Evolutionary conservation across 1,140 invertebrate genomes (phyloP), one percentile per base, ranked within the genome.

Genomic region (Anastatus disparis): DNA sequence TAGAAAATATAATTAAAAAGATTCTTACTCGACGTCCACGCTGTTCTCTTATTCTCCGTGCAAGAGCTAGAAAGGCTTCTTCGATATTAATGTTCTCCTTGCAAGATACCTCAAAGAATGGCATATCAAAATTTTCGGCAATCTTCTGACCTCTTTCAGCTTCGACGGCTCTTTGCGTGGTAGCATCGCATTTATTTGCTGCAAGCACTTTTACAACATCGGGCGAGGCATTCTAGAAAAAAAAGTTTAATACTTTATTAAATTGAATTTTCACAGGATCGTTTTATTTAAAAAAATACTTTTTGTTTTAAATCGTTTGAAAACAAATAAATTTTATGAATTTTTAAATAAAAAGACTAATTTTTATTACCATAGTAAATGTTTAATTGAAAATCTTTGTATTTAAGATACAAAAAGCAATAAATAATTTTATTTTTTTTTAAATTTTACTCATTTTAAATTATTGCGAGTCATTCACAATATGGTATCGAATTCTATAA

Each of bases 91-190:
- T 91, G 77, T 95, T 93, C 70, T 92, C 91, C 84, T 96, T 96
- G 82, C 94, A 96, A 20, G 94, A 96, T 13, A 96, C 95, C 84
- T 96, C 95, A 84, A 94, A 95, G 81, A 96, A 96, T 48, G 95
- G 94, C 88, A 96, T 93, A 73, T 95, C 94, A 79, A 95, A 95
- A 83, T 94, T 93, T 77, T 95, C 93, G 1, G 94, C 95, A 79
- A 96, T 91, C 93, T 94, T 94, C 86, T 93, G 89, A 17, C 93
- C 93, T 83, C 91, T 89, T 74, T 94, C 92, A 74, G 89, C 88
- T 31, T 94, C 91, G 6, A 95, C 92, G 58, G 91, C 89, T 75
- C 93, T 86, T 75, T 93, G 89, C 63, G 88, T 88, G 38, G 90
- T 88, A 38, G 90, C 90, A 77, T 95, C 94, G 78, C 93, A 94